A percentile compares a stretch with the other conserved stretches of the same genome.
These are phyloP conservation scores for Sebastes hubbsi DNA, from an alignment of 2,797 vertebrate genomes.

Conservation along the genomic window DNA sequence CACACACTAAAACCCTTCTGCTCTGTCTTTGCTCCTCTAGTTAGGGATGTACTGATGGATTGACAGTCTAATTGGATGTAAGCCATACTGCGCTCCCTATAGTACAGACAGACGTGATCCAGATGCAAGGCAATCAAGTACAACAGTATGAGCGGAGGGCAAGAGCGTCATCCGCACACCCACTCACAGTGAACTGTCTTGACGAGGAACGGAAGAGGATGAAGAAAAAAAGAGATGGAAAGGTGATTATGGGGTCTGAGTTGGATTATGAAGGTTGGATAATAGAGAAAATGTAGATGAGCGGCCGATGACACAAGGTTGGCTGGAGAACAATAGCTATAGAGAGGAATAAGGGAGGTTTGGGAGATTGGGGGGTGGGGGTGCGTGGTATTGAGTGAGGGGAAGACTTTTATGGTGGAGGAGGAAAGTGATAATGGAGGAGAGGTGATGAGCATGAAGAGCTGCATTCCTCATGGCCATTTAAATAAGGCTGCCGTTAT, in stretches of 20 bases:
- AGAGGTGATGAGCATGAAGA: constrained; percentile 1
- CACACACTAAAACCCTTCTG: not conserved
- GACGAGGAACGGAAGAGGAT: constrained; percentile 34
- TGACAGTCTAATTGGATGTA: constrained; percentile 62
- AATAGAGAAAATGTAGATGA: constrained; percentile 44
- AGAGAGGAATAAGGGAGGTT: not conserved
- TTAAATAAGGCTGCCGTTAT: constrained; percentile 7
- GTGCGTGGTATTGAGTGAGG: not conserved
- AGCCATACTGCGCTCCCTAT: constrained; percentile 35
- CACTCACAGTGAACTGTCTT: constrained; percentile 41
- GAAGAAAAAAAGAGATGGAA: constrained; percentile 38
- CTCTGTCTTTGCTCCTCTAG: not conserved
- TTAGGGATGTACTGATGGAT: constrained; percentile 45
- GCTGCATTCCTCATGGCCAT: not conserved
- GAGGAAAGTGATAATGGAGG: not conserved
- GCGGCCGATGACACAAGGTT: constrained; percentile 1
- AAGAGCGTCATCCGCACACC: constrained; percentile 39
- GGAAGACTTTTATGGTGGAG: not conserved
- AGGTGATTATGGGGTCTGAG: constrained; percentile 42
- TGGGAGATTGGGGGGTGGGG: too few relatives aligned
- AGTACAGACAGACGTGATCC: constrained; percentile 13
- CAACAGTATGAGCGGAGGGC: constrained; percentile 39
- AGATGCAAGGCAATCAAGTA: constrained; percentile 57
- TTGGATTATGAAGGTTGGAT: constrained; percentile 19
- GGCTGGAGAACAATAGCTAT: constrained; percentile 11